These are phyloP conservation scores for Schizaphis graminum DNA, from an alignment of 2,888 invertebrate genomes.

Conservation along the genomic window DNA sequence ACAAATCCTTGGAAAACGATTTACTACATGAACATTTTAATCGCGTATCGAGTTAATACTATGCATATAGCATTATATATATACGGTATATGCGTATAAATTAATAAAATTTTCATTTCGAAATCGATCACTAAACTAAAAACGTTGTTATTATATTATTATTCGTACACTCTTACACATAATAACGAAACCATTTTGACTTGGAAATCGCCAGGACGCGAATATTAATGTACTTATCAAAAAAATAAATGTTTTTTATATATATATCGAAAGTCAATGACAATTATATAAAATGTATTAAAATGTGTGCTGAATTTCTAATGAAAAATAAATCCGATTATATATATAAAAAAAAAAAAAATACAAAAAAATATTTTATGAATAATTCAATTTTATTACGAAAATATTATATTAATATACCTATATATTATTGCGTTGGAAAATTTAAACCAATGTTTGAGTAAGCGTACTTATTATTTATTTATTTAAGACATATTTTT, in stretches of 20 bases:
- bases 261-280: not conserved
- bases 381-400: not conserved
- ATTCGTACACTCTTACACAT: not conserved
- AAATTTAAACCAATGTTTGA: not conserved
- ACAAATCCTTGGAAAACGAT: not conserved
- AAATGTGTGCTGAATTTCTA: not conserved
- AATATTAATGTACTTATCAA: not conserved
- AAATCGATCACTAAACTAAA: not conserved
- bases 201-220: not conserved
- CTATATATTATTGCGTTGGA: not conserved
- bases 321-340: not conserved
- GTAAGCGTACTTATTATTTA: not conserved
- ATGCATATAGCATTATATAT: not conserved
- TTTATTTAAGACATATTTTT: constrained; percentile 2
- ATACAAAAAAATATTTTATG: not conserved
- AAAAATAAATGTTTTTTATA: not conserved
- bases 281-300: not conserved
- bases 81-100: not conserved
- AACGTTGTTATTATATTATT: not conserved
- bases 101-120: not conserved
- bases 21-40: not conserved
- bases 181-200: not conserved
- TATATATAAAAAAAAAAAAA: not conserved
- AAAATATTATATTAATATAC: constrained; percentile 12
- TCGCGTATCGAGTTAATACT: not conserved